Conservation (phyloP, 2,888 invertebrate species). For the Atrina japonica region DNA sequence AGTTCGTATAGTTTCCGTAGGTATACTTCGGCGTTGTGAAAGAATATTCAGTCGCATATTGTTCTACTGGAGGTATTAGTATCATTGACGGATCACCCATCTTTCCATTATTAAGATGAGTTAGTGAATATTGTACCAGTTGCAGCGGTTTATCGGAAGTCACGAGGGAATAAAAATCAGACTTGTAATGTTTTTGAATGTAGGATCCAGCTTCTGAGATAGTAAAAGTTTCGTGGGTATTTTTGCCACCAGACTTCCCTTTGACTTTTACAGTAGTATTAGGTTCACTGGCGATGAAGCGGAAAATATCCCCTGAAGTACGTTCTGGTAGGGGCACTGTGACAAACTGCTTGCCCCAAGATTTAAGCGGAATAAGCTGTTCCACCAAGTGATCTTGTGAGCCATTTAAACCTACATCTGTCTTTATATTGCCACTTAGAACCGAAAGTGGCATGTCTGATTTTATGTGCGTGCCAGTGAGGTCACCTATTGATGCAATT, state of each 20-base stretch:
- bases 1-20: slow-evolving; percentile 47
- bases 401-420: slow-evolving; percentile 49
- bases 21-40: slow-evolving; percentile 60
- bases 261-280: not conserved
- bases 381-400: slow-evolving; percentile 2
- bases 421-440: slow-evolving; percentile 61
- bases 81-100: slow-evolving; percentile 65
- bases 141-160: slow-evolving; percentile 48
- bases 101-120: slow-evolving; percentile 48
- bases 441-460: slow-evolving; percentile 61
- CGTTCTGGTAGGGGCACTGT: slow-evolving; percentile 7
- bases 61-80: slow-evolving; percentile 59
- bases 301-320: not conserved
- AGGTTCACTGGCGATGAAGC: not conserved
- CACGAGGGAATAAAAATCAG: slow-evolving; percentile 39
- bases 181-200: slow-evolving; percentile 28
- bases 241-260: not conserved
- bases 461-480: slow-evolving; percentile 64
- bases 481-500: slow-evolving; percentile 56
- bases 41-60: slow-evolving; percentile 58
- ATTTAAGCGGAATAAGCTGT: slow-evolving; percentile 23
- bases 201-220: slow-evolving; percentile 18
- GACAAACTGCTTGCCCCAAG: slow-evolving; percentile 63
- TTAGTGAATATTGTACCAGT: slow-evolving; percentile 56
- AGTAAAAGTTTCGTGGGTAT: not conserved